Evolutionary conservation across 2,888 invertebrate genomes (phyloP).

Genomic region (Ypsolopha sequella): DNA sequence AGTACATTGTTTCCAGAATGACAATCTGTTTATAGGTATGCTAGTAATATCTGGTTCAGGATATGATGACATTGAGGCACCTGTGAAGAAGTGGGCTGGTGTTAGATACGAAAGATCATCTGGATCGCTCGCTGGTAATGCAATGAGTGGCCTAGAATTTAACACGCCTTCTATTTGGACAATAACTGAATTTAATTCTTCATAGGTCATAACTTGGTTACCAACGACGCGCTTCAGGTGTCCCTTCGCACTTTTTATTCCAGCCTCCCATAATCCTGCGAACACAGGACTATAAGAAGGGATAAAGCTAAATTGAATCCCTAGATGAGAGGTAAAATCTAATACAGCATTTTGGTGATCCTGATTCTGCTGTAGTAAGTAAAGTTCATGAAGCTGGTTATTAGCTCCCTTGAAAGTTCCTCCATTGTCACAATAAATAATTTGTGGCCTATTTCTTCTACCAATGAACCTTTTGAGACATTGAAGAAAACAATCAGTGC

Average conservation of each 20-base stretch:
- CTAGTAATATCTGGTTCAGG: conserved; percentile 7
- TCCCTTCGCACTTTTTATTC: conserved; percentile 11
- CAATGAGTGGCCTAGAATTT: conserved; percentile 9
- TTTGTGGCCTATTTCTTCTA: background rate
- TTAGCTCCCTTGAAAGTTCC: background rate
- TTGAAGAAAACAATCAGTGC: background rate
- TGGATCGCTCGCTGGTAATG: conserved; percentile 3
- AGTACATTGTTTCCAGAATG: conserved; percentile 6
- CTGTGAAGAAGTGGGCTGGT: conserved; percentile 10
- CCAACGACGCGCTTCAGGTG: conserved; percentile 3
- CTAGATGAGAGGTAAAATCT: background rate
- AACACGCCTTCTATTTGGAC: conserved; percentile 11
- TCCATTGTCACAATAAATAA: conserved; percentile 1
- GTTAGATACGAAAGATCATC: conserved; percentile 8
- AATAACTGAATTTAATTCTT: conserved; percentile 9
- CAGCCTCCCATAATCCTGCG: conserved; percentile 12
- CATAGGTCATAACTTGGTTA: conserved; percentile 4
- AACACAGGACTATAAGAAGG: conserved; percentile 3
- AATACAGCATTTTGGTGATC: conserved; percentile 1
- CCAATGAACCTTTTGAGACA: background rate
- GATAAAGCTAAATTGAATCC: conserved; percentile 2
- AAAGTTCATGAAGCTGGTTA: background rate
- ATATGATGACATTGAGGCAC: conserved; percentile 6
- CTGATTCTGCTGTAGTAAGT: background rate
- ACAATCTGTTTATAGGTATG: conserved; percentile 4